These are phyloP conservation scores for Pangasius djambal DNA, from an alignment of 2,797 vertebrate genomes.

Conservation along the genomic window DNA sequence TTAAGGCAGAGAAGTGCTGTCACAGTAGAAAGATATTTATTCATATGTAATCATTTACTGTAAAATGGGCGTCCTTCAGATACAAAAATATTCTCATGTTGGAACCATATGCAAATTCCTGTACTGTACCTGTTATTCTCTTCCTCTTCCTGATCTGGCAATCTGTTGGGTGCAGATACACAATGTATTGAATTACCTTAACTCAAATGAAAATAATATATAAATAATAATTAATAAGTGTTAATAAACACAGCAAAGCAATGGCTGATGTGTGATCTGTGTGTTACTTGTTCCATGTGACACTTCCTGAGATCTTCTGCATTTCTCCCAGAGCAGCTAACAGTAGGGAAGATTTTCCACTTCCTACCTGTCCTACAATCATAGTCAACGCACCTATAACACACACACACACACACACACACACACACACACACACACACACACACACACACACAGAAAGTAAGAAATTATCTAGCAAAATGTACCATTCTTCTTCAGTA, in stretches of 20 bases:
- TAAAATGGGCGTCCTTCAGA: not conserved
- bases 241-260: not conserved
- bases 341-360: constrained; percentile 94
- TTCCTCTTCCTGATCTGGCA: constrained; percentile 50
- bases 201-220: not conserved
- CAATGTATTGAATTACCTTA: not conserved
- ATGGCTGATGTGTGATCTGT: not conserved
- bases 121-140: constrained; percentile 40
- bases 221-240: not conserved
- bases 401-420: constrained; percentile 32
- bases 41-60: not conserved
- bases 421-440: constrained; percentile 18
- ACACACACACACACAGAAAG: constrained; percentile 16
- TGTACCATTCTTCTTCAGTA: not conserved
- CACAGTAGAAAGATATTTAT: not conserved
- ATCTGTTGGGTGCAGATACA: constrained; percentile 29
- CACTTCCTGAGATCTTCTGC: constrained; percentile 89
- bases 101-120: not conserved
- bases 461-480: not conserved
- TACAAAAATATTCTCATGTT: not conserved
- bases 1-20: not conserved
- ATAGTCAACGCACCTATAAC: constrained; percentile 91
- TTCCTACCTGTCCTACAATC: constrained; percentile 98
- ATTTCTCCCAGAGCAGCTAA: constrained; percentile 96
- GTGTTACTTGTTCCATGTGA: constrained; percentile 91